Evolutionary conservation across 2,888 invertebrate species (phyloP).

Genomic region (Eristalis tenax): DNA sequence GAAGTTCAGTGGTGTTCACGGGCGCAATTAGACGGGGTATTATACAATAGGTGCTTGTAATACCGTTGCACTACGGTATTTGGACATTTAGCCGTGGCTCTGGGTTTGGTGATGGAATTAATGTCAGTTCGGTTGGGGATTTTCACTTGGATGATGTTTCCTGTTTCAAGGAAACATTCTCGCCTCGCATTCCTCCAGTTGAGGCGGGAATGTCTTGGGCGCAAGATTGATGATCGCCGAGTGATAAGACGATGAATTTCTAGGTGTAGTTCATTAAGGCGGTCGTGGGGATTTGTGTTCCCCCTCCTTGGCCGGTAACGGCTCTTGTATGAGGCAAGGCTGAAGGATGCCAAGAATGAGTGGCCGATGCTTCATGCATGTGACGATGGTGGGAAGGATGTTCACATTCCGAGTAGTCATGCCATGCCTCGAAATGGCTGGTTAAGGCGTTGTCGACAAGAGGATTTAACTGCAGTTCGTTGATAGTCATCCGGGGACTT

Average conservation of each 20-base stretch:
- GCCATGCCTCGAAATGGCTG: background rate
- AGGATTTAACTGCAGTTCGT: background rate
- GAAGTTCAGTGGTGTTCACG: slow-evolving; percentile 63
- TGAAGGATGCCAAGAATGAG: background rate
- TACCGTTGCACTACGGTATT: slow-evolving; percentile 69
- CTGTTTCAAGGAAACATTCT: slow-evolving; percentile 20
- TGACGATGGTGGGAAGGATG: background rate
- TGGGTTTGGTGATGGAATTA: slow-evolving; percentile 64
- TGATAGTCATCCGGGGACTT: background rate
- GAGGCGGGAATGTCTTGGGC: slow-evolving; percentile 12
- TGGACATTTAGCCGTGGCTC: slow-evolving; percentile 48
- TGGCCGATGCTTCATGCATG: background rate
- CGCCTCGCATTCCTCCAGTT: background rate
- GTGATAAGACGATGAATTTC: slow-evolving; percentile 45
- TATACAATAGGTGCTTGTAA: slow-evolving; percentile 69
- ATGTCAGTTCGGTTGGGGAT: slow-evolving; percentile 54
- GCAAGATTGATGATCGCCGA: slow-evolving; percentile 55
- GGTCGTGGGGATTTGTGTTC: background rate
- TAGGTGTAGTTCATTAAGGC: slow-evolving; percentile 18
- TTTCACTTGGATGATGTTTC: slow-evolving; percentile 30
- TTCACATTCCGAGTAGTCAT: background rate
- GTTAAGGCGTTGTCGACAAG: background rate
- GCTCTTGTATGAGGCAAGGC: background rate
- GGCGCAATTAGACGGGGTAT: slow-evolving; percentile 65
- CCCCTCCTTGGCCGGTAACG: background rate